Evolutionary conservation across 2,888 invertebrate genomes (phyloP).

Genomic region (Vandiemenella viatica): DNA sequence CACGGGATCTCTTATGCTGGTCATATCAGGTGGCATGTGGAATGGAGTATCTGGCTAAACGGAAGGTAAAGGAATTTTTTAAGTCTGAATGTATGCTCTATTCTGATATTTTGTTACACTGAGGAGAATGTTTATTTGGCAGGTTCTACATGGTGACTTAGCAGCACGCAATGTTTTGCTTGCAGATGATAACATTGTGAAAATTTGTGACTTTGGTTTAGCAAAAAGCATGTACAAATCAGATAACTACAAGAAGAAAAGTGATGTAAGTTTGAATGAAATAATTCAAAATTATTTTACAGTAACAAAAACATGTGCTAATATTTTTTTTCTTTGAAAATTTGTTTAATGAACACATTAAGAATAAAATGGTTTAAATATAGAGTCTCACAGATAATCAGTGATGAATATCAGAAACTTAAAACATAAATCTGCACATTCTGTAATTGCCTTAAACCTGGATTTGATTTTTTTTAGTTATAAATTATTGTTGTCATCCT

Average conservation of each 20-base stretch:
- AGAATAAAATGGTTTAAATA: no score
- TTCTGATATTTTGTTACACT: not conserved
- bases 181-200: conserved; percentile 79
- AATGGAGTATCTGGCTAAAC: conserved; percentile 83
- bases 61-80: conserved; percentile 45
- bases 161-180: conserved; percentile 83
- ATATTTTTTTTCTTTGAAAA: no score
- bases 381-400: no score
- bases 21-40: conserved; percentile 86
- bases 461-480: no score
- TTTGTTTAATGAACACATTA: no score
- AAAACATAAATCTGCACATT: no score
- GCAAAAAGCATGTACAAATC: conserved; percentile 77
- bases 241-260: conserved; percentile 79
- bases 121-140: conserved; percentile 17
- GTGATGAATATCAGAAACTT: no score
- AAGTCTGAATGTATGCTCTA: not conserved
- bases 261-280: conserved; percentile 62
- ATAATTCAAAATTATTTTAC: no score
- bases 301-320: no score
- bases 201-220: conserved; percentile 92
- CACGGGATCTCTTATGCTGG: conserved; percentile 77
- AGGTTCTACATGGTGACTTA: conserved; percentile 72
- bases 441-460: no score
- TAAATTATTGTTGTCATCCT: no score